Evolutionary conservation across 2,113 vertebrate species (phyloP), one percentile per base, ranked within the genome.

Genomic region (Bagarius yarrelli): DNA sequence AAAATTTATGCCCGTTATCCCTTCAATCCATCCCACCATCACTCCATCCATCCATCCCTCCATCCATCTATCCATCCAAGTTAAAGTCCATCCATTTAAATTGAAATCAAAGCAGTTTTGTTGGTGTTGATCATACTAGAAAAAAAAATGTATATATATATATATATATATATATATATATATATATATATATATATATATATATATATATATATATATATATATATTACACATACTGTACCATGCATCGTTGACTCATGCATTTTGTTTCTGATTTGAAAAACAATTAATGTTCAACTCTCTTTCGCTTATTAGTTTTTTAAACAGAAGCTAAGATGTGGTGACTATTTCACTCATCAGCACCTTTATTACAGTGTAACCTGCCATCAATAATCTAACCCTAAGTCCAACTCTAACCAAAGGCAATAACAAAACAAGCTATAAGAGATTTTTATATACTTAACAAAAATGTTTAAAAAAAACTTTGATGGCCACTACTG

Each of bases 341-440:
- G 60, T 76, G 70, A 76, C 70, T 44, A 70, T 32, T 77, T 55
- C 72, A 76, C 69, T 69, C 44, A 63, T 40, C 66, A 50, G 61
- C 66, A 59, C 44, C 44, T 67, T 40, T 40, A 40, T 40, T 40
- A 40, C 36, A 40, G 36, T 40, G 36, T 40, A 40, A 40, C 36
- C 36, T 40, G 36, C 36, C 36, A 40, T 8, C 36, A 40, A 40
- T 8, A 3, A 40, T 8, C 36, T 40, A 8, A 40, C 36, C 36
- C 36, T 8, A 8, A 40, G 3, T 40, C 36, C 8, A 40, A 40
- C 23, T 23, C 25, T 34, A 53, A 56, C 60, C 60, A 83, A 81
- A 70, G 40, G 36, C n/a, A 61, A 60, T 36, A 40, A 72, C 27
- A 13, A 47, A 79, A 61, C 19, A 21, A 27, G 56, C 1, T 36